Percentiles rank a stretch among this genome's conserved stretches.
phyloP scores from a whole-genome alignment of 2,113 vertebrate species.

The Plestiodon gilberti region DNA sequence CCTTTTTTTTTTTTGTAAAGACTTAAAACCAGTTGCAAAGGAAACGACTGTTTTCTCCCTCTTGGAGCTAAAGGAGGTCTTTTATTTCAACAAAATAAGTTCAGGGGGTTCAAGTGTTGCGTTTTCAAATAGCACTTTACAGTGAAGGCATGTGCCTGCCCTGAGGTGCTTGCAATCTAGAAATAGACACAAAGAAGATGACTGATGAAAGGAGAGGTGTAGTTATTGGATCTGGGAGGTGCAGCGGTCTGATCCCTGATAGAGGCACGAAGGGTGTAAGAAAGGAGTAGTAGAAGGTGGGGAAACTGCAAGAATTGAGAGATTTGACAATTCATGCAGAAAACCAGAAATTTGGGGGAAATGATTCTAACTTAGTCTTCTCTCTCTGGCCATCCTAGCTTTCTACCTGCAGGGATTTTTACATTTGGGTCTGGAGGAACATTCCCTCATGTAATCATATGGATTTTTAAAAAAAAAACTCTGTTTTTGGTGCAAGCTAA shows the following conservation, averaged over 20 bases:
- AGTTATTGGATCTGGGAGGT: too few species aligned
- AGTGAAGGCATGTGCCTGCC: too few species aligned
- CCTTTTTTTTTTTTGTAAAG: background rate
- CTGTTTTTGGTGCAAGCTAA: background rate
- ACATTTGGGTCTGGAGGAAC: background rate
- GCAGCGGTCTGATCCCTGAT: background rate
- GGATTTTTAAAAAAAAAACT: background rate
- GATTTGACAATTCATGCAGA: background rate
- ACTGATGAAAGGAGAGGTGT: too few species aligned
- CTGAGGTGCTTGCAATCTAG: too few species aligned
- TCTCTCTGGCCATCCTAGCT: background rate
- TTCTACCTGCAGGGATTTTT: background rate
- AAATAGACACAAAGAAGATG: too few species aligned
- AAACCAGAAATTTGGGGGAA: background rate
- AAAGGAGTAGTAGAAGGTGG: background rate
- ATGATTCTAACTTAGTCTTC: background rate
- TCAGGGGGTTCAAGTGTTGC: too few species aligned
- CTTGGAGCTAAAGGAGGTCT: too few species aligned
- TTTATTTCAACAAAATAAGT: background rate
- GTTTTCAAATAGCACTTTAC: too few species aligned
- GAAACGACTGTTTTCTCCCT: background rate
- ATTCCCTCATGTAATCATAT: background rate
- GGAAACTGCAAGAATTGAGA: background rate
- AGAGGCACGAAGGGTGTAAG: background rate
- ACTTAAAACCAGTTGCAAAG: background rate